Conservation (phyloP, 2,888 invertebrate species). For the Apotomis betuletana region DNA sequence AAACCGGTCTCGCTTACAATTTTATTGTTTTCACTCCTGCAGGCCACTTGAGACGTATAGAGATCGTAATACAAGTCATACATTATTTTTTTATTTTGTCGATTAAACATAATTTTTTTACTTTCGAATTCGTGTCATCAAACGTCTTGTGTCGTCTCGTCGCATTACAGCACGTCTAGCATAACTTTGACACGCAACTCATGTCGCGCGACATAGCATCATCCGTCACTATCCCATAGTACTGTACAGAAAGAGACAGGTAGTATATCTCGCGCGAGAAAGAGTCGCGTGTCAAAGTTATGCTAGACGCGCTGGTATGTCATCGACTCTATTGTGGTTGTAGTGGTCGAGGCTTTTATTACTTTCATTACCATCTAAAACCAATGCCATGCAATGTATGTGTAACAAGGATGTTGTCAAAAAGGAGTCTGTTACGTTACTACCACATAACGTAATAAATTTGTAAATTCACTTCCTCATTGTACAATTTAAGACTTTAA, state of each 20-base stretch:
- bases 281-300: no score
- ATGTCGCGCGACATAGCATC: no score
- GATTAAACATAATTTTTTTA: background rate
- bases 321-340: background rate
- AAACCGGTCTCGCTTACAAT: slow-evolving; percentile 65
- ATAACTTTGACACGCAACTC: no score
- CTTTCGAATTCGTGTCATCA: slow-evolving; percentile 10
- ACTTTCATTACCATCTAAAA: slow-evolving; percentile 2
- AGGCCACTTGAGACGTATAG: slow-evolving; percentile 51
- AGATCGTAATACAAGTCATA: slow-evolving; percentile 66
- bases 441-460: no score
- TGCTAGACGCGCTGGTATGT: no score
- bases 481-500: no score
- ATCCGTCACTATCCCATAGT: no score
- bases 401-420: background rate
- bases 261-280: no score
- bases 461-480: background rate
- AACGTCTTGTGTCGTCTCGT: background rate
- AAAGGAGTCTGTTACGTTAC: background rate
- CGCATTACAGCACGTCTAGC: no score
- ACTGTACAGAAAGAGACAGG: no score
- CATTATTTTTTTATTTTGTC: slow-evolving; percentile 56
- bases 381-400: slow-evolving; percentile 11
- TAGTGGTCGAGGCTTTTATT: slow-evolving; percentile 11
- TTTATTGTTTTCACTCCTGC: slow-evolving; percentile 66